Percentiles rank a stretch among this genome's conserved stretches.
Conservation (phyloP, 2,888 invertebrate genomes). For the Oscheius sp. region DNA sequence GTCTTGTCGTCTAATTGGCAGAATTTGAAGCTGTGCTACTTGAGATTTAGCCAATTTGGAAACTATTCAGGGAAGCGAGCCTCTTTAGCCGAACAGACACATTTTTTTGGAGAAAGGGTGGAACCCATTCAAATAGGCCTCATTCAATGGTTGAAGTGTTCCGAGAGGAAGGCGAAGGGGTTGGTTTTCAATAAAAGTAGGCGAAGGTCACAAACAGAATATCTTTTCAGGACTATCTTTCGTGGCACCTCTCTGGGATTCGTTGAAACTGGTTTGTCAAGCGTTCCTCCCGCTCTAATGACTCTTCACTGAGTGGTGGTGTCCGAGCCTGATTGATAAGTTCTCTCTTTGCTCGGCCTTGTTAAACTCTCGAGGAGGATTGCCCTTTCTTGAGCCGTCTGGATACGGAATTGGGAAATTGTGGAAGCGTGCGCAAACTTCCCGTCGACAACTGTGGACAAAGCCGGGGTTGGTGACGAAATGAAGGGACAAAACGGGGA, state of each 20-base stretch:
- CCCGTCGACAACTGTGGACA: conserved; percentile 19
- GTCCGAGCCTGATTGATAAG: conserved; percentile 2
- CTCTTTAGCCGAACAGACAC: background rate
- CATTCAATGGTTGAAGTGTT: conserved; percentile 7
- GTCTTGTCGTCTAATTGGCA: background rate
- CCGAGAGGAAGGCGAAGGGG: background rate
- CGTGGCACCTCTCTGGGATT: background rate
- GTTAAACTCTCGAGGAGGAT: too few species aligned
- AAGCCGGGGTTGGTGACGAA: conserved; percentile 22
- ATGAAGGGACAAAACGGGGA: too few species aligned
- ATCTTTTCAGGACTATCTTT: too few species aligned
- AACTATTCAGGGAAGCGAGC: background rate
- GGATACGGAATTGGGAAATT: conserved; percentile 34
- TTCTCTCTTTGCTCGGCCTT: too few species aligned
- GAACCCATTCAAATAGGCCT: background rate
- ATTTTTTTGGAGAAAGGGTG: background rate
- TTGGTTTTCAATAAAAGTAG: background rate
- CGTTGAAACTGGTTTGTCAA: too few species aligned
- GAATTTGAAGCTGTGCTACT: background rate
- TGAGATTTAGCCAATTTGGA: background rate
- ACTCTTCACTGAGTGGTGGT: background rate
- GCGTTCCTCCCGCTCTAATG: conserved; percentile 1
- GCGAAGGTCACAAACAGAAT: too few species aligned
- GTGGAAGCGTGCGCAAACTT: conserved; percentile 30
- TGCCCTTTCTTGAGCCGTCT: too few species aligned